Conservation (phyloP, 2,888 invertebrate species). For the Branchipolynoe longqiensis region DNA sequence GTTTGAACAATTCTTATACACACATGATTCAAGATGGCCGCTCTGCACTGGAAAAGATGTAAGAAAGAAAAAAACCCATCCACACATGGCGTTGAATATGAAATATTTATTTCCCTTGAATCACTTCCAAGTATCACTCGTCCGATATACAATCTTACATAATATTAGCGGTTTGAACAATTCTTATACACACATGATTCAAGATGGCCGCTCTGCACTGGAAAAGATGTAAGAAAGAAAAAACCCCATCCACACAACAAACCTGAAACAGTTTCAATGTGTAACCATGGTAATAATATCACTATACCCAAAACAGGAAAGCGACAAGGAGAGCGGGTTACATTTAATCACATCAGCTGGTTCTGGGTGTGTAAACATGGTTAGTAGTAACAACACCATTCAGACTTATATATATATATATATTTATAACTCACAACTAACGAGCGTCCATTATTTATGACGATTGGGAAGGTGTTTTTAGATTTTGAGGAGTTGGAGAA, state of each 20-base stretch:
- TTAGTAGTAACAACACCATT: no score
- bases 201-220: conserved; percentile 1
- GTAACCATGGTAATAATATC: not conserved
- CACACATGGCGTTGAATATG: not conserved
- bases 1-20: no score
- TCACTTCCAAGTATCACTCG: conserved; percentile 27
- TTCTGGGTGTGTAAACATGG: no score
- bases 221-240: not conserved
- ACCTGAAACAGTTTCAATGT: not conserved
- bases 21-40: not conserved
- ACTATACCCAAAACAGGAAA: not conserved
- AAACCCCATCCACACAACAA: not conserved
- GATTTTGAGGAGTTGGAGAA: no score
- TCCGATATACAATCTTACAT: conserved; percentile 21
- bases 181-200: not conserved
- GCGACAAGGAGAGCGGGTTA: not conserved
- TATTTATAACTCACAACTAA: no score
- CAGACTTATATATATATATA: no score
- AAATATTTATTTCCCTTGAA: conserved; percentile 30
- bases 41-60: not conserved
- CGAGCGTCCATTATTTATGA: no score
- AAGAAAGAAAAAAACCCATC: not conserved
- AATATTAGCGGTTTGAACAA: no score
- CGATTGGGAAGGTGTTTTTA: not conserved
- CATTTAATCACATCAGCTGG: no score